Base-by-base conservation (phyloP, 2,113 vertebrate genomes). In the Anolis carolinensis region DNA sequence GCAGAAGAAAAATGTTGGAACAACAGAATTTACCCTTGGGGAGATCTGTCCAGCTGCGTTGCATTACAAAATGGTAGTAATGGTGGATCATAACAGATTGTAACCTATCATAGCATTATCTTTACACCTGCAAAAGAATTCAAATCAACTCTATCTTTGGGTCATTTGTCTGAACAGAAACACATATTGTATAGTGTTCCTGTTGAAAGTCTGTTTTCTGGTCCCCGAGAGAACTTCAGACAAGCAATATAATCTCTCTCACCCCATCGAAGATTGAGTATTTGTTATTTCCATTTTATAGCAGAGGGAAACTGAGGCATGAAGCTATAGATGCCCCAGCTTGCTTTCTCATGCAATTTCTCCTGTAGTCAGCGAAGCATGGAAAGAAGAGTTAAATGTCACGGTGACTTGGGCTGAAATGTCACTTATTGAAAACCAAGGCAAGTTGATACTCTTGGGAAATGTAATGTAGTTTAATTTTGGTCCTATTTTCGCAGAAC, bases 371-470 rank as follows among this genome's bases (percentile, higher is more conserved):
- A 87, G 34, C n/a, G 65, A 77, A 82, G 48, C 55, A 78, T 16
- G 3, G 14, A 63, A 55, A 39, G 55, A 48, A 44, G 55, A 36
- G 82, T 75, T 63, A 75, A 84, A 75, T 84, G 55, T 82, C 81
- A 72, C 13, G 36, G 44, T 71, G n/a, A 82, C 62, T 84, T 77
- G 59, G 78, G 59, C 44, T 74, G 62, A 23, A 86, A 11, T 67
- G n/a, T 72, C 79, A 74, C 62, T 75, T 72, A 25, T n/a, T 16
- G 27, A 52, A 85, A 77, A 70, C 2, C 11, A 68, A 32, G 32
- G 85, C 39, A 81, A 81, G 44, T 73, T 75, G 85, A 86, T 86
- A 81, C 85, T 81, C 78, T 74, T 81, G 85, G 59, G 85, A 86
- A 81, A 67, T 79, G 67, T 59, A 74, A 73, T 63, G 52, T 63